Evolutionary conservation across 2,888 invertebrate species (phyloP).

Genomic region (Oscheius sp.): DNA sequence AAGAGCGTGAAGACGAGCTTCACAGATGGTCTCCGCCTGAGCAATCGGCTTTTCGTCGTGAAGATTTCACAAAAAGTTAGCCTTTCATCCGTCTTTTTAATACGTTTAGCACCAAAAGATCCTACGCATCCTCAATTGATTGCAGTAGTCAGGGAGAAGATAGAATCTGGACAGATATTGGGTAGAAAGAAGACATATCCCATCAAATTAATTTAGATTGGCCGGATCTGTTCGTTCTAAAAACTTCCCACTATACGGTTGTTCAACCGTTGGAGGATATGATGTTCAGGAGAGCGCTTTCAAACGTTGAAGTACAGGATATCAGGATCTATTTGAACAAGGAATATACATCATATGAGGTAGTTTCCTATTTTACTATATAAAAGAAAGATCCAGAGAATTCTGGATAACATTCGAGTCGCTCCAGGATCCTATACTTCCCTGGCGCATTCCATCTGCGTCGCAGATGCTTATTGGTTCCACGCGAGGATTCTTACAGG

Average conservation of each 20-base stretch:
- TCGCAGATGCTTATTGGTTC: slow-evolving; percentile 27
- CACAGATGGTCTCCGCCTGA: slow-evolving; percentile 5
- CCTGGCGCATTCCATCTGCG: slow-evolving; percentile 26
- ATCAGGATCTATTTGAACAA: slow-evolving; percentile 13
- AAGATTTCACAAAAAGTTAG: slow-evolving; percentile 20
- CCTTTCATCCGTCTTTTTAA: neutral
- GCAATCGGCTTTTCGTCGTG: neutral
- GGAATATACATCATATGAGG: slow-evolving; percentile 25
- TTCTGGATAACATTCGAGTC: neutral
- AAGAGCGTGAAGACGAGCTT: neutral
- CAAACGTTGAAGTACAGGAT: slow-evolving; percentile 1
- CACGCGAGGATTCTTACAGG: slow-evolving; percentile 24
- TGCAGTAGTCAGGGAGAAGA: slow-evolving; percentile 20
- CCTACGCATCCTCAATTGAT: slow-evolving; percentile 24
- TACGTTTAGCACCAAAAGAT: slow-evolving; percentile 8
- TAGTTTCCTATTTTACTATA: neutral
- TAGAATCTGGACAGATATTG: slow-evolving; percentile 13
- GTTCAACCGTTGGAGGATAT: slow-evolving; percentile 20
- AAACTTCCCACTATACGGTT: slow-evolving; percentile 21
- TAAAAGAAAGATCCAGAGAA: neutral
- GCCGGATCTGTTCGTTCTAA: slow-evolving; percentile 27
- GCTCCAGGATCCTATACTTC: slow-evolving; percentile 11
- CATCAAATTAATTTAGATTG: slow-evolving; percentile 11
- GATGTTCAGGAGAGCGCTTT: neutral
- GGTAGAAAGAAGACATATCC: neutral